Conservation (phyloP, 2,888 invertebrate species). For the Eupithecia insigniata region DNA sequence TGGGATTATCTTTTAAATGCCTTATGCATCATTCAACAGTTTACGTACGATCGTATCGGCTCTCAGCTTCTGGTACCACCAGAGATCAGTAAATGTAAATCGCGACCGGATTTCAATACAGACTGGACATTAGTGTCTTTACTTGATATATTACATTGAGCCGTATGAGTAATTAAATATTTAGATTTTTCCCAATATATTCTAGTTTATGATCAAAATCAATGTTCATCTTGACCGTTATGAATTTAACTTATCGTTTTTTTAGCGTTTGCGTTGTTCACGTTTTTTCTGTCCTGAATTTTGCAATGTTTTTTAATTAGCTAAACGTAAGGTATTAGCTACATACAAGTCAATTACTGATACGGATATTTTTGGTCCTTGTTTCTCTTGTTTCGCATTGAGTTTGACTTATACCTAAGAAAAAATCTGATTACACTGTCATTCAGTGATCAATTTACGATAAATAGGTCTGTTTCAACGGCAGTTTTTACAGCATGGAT, state of each 20-base stretch:
- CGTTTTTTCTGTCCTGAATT: neutral
- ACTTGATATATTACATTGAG: slow-evolving; percentile 65
- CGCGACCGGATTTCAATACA: slow-evolving; percentile 65
- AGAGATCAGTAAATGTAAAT: slow-evolving; percentile 76
- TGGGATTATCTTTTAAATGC: slow-evolving; percentile 32
- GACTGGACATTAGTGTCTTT: slow-evolving; percentile 68
- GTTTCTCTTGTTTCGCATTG: neutral
- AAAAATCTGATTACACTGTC: neutral
- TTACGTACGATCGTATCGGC: slow-evolving; percentile 66
- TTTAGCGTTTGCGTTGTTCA: neutral
- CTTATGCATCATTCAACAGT: slow-evolving; percentile 78
- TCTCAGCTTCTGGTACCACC: slow-evolving; percentile 76
- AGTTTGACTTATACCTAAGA: neutral
- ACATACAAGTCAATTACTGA: neutral
- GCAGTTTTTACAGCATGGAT: neutral
- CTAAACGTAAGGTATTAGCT: neutral
- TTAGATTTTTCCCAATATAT: neutral
- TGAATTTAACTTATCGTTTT: neutral
- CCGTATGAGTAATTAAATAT: slow-evolving; percentile 32
- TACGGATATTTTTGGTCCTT: neutral
- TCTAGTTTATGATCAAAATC: neutral
- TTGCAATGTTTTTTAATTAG: neutral
- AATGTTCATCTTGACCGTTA: neutral
- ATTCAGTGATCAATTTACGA: slow-evolving; percentile 17
- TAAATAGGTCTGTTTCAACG: slow-evolving; percentile 12